A percentile compares a stretch with the other conserved stretches of the same genome.
phyloP scores from a whole-genome alignment of 2,888 invertebrate genomes.

The Lasius platythorax region DNA sequence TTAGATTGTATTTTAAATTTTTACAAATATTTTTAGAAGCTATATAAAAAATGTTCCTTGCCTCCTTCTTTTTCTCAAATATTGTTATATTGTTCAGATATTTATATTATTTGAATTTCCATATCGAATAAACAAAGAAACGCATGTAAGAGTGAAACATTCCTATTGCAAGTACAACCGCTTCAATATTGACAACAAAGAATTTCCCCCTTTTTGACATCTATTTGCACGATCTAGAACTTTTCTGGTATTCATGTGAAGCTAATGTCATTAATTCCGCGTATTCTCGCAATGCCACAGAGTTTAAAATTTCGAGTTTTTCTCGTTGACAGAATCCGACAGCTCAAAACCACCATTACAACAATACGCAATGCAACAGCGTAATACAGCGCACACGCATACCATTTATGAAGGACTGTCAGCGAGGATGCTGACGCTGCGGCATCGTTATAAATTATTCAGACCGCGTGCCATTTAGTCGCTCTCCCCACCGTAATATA shows the following conservation, averaged over 20 bases:
- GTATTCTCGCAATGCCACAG: background rate
- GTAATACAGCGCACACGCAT: background rate
- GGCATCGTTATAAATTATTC: constrained; percentile 29
- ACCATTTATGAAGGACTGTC: background rate
- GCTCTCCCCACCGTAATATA: background rate
- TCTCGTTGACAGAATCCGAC: background rate
- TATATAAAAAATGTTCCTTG: background rate
- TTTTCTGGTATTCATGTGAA: background rate
- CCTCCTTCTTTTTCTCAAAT: background rate
- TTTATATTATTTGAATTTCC: constrained; percentile 5
- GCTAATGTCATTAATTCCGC: background rate
- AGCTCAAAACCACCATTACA: background rate
- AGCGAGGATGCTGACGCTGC: background rate
- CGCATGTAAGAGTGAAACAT: background rate
- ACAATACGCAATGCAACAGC: background rate
- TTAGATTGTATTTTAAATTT: background rate
- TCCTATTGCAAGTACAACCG: background rate
- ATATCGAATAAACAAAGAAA: constrained; percentile 12
- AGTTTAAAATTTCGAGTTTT: background rate
- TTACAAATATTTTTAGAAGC: background rate
- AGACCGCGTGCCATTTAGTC: background rate
- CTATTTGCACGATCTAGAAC: background rate
- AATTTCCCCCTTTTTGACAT: background rate
- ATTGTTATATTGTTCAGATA: background rate
- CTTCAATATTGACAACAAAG: background rate